These are phyloP conservation scores for Xestia sexstrigata DNA, from an alignment of 2,888 invertebrate species.

Conservation along the genomic window DNA sequence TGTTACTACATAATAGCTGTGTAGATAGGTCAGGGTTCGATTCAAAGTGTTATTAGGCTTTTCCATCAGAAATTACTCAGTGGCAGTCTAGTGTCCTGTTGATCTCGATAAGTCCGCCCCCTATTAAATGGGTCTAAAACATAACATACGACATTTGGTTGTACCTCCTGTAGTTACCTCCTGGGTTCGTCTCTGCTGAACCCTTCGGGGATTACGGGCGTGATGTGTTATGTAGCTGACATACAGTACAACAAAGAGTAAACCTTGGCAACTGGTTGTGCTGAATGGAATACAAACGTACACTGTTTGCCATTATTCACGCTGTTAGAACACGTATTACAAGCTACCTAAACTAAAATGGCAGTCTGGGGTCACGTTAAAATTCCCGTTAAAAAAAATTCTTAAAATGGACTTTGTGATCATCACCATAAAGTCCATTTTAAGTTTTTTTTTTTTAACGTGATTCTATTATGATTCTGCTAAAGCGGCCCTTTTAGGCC, in stretches of 20 bases:
- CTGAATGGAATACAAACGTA: constrained; percentile 15
- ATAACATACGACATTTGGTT: neutral
- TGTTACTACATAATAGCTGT: neutral
- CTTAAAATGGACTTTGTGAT: too few species aligned
- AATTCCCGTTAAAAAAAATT: too few species aligned
- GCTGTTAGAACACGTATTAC: neutral
- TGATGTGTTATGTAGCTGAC: neutral
- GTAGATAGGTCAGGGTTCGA: neutral
- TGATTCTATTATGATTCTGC: too few species aligned
- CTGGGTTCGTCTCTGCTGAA: neutral
- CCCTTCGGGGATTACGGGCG: neutral
- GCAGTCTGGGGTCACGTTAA: too few species aligned
- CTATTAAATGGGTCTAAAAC: neutral
- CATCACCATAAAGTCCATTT: too few species aligned
- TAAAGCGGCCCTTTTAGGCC: too few species aligned
- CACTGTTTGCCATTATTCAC: constrained; percentile 2
- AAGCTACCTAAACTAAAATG: neutral
- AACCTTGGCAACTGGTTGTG: constrained; percentile 14
- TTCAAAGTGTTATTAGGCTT: neutral
- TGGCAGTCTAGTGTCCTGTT: neutral
- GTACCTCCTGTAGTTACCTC: too few species aligned
- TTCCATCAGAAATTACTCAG: neutral
- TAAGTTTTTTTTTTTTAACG: too few species aligned
- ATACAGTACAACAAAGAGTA: constrained; percentile 7
- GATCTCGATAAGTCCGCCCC: neutral